phyloP scores from a whole-genome alignment of 2,113 vertebrate genomes.

The Stigmatopora argus region DNA sequence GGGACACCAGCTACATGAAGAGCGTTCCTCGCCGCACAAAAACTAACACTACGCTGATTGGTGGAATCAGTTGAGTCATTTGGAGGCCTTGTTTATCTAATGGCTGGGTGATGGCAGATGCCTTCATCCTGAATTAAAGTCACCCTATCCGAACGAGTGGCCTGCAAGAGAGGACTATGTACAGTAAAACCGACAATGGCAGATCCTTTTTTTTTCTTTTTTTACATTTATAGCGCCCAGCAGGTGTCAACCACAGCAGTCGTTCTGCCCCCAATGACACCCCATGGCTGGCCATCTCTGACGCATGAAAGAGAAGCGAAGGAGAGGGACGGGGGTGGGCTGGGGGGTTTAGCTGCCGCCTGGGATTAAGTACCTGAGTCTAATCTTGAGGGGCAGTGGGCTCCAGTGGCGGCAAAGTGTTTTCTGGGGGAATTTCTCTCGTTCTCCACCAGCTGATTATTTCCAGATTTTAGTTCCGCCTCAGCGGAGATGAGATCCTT shows the following conservation, averaged over 20 bases:
- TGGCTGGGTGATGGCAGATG: constrained; percentile 53
- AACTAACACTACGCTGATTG: constrained; percentile 26
- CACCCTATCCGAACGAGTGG: constrained; percentile 45
- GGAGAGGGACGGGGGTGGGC: constrained; percentile 43
- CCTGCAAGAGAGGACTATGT: constrained; percentile 58
- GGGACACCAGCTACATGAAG: constrained; percentile 19
- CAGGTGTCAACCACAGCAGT: constrained; percentile 81
- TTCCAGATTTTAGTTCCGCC: constrained; percentile 99
- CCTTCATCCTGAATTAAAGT: constrained; percentile 60
- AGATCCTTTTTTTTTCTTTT: constrained; percentile 64
- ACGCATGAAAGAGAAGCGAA: constrained; percentile 69
- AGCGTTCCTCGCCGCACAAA: background rate
- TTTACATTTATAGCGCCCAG: constrained; percentile 92
- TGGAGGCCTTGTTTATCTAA: constrained; percentile 58
- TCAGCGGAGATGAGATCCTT: constrained; percentile 82
- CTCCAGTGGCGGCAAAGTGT: constrained; percentile 93
- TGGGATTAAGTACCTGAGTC: constrained; percentile 96
- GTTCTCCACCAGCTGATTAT: constrained; percentile 92
- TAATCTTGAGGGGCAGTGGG: constrained; percentile 85
- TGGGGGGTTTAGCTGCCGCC: constrained; percentile 74
- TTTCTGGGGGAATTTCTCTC: constrained; percentile 90
- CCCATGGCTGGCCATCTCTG: constrained; percentile 76
- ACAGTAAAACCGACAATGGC: constrained; percentile 74
- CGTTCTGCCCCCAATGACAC: constrained; percentile 85
- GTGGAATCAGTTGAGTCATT: constrained; percentile 56